Base-by-base conservation (phyloP, 2,113 vertebrate genomes). In the Clarias macrocephalus region DNA sequence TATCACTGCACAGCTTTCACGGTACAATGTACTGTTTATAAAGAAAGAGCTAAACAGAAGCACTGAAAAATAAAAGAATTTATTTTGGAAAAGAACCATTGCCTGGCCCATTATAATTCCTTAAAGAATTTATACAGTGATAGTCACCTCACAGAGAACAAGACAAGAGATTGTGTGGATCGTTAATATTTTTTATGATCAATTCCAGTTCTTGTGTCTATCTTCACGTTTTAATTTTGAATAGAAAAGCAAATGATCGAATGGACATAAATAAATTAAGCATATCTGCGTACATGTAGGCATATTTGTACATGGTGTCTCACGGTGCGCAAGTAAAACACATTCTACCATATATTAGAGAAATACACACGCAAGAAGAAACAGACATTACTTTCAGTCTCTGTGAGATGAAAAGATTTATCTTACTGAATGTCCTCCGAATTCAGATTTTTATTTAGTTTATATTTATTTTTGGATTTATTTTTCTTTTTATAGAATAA, bases 41-140 rank as follows among this genome's bases (percentile, higher is more conserved):
- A 75, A 57, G 65, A 81, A 73, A 91, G 28, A 84, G 12, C 68
- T 63, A 56, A 37, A 88, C 83, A 91, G 91, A 90, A 88, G 68
- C 84, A 56, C 83, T 93, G 92, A 84, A 95, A 95, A 94, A 95
- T 94, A 95, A 89, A 95, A 93, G 91, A 90, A 93, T 95, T 95
- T 95, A 94, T 95, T 95, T 91, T 88, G 83, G 84, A 92, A 90
- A 88, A 90, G 91, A 90, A 93, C 91, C 91, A 91, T 90, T 92
- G 89, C 91, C 87, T 92, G 88, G 88, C 91, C 90, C 92, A 91
- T 91, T 85, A 89, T 87, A 87, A 90, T 91, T 91, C 57, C 88
- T 90, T 85, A 86, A 85, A 90, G 88, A 85, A 91, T 93, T 89
- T 90, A 89, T 91, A 94, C 92, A 93, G 86, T 90, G 86, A 91